These are phyloP conservation scores for Notothenia coriiceps DNA, from an alignment of 2,113 vertebrate species.

Conservation along the genomic window DNA sequence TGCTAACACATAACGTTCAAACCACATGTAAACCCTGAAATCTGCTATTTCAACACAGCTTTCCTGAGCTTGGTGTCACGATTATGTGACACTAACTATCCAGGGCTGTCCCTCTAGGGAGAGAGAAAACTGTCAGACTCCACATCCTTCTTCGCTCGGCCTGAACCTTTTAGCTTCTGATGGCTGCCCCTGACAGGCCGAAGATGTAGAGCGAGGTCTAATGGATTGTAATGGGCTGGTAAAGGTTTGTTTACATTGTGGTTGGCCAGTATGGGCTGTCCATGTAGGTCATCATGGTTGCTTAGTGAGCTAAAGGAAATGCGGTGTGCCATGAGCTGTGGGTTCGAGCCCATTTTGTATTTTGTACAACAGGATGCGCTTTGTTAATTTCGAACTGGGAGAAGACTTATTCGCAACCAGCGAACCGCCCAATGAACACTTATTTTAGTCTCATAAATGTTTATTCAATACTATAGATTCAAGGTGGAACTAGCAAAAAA, in stretches of 20 bases:
- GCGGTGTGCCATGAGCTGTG: background rate
- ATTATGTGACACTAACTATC: conserved; percentile 7
- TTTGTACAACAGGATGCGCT: too few species aligned
- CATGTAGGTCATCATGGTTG: conserved; percentile 15
- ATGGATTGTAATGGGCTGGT: conserved; percentile 47
- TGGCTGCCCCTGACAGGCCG: background rate
- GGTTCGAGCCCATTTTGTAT: background rate
- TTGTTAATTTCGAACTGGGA: too few species aligned
- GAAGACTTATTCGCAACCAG: too few species aligned
- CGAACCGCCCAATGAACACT: too few species aligned
- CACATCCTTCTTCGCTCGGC: background rate
- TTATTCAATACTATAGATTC: too few species aligned
- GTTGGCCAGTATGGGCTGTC: background rate
- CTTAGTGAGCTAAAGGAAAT: background rate
- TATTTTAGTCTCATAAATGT: too few species aligned
- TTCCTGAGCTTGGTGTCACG: conserved; percentile 5
- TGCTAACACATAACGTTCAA: background rate
- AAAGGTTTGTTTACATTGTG: conserved; percentile 21
- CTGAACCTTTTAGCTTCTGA: conserved; percentile 36
- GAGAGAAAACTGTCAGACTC: conserved; percentile 19
- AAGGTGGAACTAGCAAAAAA: too few species aligned
- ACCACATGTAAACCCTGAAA: background rate
- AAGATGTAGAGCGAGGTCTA: conserved; percentile 22
- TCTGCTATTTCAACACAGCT: background rate
- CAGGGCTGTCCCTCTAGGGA: background rate